Base-by-base conservation (phyloP, 2,888 invertebrate species). In the Mycalesis mineus region DNA sequence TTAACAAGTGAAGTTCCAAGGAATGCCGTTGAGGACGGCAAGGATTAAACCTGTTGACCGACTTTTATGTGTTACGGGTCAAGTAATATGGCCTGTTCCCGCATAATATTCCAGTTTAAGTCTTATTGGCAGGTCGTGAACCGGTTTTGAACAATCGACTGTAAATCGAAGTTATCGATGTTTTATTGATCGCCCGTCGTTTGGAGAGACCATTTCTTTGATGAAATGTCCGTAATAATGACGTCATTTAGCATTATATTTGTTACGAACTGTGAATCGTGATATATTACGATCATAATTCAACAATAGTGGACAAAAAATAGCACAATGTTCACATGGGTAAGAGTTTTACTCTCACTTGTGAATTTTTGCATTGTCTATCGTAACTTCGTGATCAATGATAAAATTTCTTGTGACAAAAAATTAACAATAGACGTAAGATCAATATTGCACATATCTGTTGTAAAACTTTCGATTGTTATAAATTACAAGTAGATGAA, bases 1-100 rank as follows among this genome's bases (percentile, higher is more conserved):
- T 66, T 59, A 58, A 65, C 60, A 65, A 64, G 61, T 65, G 57
- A 66, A 69, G 71, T 72, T 70, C 66, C 62, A 68, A 73, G 73
- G 78, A 74, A 80, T 80, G 73, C 65, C 65, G 70, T 66, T 62
- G 65, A 69, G 68, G 68, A 65, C 69, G 67, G 67, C 68, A 78
- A 84, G 83, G 83, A 84, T 77, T 63, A 77, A 80, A 85, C 85
- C 78, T 82, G 86, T 76, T 74, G 79, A 65, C 79, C 78, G 69
- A 79, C 80, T 78, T 80, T 64, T 69, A 84, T 78, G 83, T 85
- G 74, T 78, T 80, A 81, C 84, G 68, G 83, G 84, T 78, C 85
- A 82, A 71, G 45, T 71, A 68, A 71, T 80, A 66, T 81, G 78
- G 79, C 76, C 72, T 75, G 78, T 78, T 78, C 81, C 77, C 77